Conservation (phyloP, 1,140 invertebrate genomes). For the Triops cancriformis region DNA sequence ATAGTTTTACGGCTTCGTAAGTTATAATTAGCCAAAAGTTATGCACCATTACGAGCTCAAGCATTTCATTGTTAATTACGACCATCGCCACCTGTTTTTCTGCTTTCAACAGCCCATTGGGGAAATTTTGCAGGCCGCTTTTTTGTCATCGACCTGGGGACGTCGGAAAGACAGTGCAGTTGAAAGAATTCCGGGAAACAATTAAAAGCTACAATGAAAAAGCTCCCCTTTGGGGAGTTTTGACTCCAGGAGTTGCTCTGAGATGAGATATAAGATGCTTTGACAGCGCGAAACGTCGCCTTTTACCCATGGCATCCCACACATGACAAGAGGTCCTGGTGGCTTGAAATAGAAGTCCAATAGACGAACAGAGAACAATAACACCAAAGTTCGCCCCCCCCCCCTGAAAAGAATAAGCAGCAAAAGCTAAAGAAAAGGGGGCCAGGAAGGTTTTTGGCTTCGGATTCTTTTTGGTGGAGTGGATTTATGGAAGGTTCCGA, state of each 20-base stretch:
- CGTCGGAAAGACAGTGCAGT: background rate
- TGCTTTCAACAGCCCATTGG: no score
- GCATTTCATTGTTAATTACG: no score
- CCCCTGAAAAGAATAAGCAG: no score
- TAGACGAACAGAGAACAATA: conserved; percentile 4
- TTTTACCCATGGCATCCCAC: background rate
- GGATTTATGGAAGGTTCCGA: background rate
- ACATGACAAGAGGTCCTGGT: conserved; percentile 8
- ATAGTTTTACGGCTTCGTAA: background rate
- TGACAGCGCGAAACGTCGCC: background rate
- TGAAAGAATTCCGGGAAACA: background rate
- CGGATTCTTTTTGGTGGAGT: no score
- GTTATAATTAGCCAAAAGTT: no score
- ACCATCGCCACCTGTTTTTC: no score
- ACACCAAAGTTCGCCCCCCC: background rate
- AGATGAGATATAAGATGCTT: conserved; percentile 1
- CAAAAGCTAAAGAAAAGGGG: background rate
- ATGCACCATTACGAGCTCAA: no score
- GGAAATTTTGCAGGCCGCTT: background rate
- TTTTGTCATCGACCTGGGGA: background rate
- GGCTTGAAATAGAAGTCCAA: conserved; percentile 13
- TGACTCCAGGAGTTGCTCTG: background rate
- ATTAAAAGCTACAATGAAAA: background rate
- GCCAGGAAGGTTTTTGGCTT: background rate
- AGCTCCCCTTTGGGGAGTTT: background rate